Evolutionary conservation across 2,113 vertebrate species (phyloP).

Genomic region (Clarias magur): DNA sequence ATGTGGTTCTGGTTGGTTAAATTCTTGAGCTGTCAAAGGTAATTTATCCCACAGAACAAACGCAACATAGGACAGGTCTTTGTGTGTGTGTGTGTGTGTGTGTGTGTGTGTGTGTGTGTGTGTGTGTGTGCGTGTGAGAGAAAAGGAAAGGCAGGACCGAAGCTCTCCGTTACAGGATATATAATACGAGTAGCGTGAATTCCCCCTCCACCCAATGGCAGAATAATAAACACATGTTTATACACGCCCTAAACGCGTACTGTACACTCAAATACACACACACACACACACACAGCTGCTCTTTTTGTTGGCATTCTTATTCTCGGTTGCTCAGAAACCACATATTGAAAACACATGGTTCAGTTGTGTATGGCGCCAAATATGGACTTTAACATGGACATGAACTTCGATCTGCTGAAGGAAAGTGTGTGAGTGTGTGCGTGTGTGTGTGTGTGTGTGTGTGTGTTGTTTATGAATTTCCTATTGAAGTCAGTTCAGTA

Average conservation of each 20-base stretch:
- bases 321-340: neutral
- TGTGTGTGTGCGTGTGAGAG: neutral
- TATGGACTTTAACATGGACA: conserved; percentile 13
- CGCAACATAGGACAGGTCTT: conserved; percentile 1
- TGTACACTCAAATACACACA: conserved; percentile 4
- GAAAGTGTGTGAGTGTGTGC: conserved; percentile 10
- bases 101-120: neutral
- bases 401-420: conserved; percentile 25
- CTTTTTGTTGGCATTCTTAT: conserved; percentile 20
- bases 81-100: conserved; percentile 30
- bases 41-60: conserved; percentile 31
- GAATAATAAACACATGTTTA: conserved; percentile 53
- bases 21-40: conserved; percentile 28
- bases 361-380: conserved; percentile 2
- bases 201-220: conserved; percentile 9
- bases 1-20: conserved; percentile 31
- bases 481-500: conserved; percentile 7
- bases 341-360: conserved; percentile 47
- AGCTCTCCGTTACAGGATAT: conserved; percentile 38
- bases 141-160: conserved; percentile 18
- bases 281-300: neutral
- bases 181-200: conserved; percentile 19
- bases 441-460: conserved; percentile 28
- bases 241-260: conserved; percentile 16
- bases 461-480: neutral